Base-by-base conservation (phyloP, 2,888 invertebrate genomes). In the Drosophila histrio region DNA sequence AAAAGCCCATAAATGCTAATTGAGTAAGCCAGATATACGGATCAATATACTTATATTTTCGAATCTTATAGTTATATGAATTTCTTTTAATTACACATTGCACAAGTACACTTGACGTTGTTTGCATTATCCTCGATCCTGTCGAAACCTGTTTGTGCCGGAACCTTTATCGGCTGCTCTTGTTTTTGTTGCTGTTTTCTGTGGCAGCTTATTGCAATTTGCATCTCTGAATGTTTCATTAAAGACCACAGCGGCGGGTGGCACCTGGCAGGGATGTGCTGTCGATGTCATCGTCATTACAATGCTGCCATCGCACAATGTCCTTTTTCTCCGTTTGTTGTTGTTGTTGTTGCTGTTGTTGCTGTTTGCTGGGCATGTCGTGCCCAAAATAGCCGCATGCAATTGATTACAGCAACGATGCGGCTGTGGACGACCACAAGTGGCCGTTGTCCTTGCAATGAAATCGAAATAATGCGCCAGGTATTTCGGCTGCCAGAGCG, bases 341-440 rank as follows among this genome's bases (percentile, higher is more conserved):
- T 17, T 36, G 21, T 4, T 21, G 28, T 13, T 28, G 47, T 6
- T 54, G 49, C 28, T 44, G 32, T 21, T 38, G 32, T 19, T 49
- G 28, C 24, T 43, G 19, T 32, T 17, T 30, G 15, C 44, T 46
- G 66, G 38, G 38, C 58, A 32, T 46, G 39, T 49, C 43, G 44
- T 58, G 50, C 56, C 66, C 41, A 82, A 84, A 77, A 83, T 69
- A 79, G 80, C 86, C 80, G 80, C 82, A 75, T 79, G 75, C 86
- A 86, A 86, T 83, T 82, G 86, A 86, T 83, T 82, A 82, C 82
- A 57, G 86, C 72, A 70, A 85, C 71, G 67, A 73, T 61, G 77
- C 56, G 22, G 47, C 52, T 58, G 49, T 49, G 66, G 28, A 26
- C 17, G 24, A 69, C 64, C 64, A 54, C 66, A 69, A 72, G 62